Evolutionary conservation across 2,113 vertebrate species (phyloP).

Genomic region (Istiophorus platypterus): DNA sequence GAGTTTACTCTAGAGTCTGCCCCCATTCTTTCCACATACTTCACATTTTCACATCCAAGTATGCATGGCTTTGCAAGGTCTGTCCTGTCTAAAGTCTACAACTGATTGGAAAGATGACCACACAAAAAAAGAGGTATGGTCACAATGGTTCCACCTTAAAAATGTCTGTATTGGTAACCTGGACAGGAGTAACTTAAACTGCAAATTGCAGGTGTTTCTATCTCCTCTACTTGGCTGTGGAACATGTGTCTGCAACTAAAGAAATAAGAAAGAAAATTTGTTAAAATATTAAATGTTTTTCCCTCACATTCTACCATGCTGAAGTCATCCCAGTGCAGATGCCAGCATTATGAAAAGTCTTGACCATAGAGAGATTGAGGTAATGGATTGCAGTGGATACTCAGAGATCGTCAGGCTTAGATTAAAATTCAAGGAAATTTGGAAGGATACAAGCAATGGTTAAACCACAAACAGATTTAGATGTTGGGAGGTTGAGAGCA

Average conservation of each 20-base stretch:
- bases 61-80: conserved; percentile 42
- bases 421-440: conserved; percentile 32
- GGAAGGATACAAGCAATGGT: conserved; percentile 24
- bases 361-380: background rate
- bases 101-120: conserved; percentile 49
- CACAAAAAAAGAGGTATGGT: conserved; percentile 32
- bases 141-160: conserved; percentile 38
- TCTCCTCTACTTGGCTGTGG: background rate
- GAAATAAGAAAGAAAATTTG: background rate
- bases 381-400: conserved; percentile 18
- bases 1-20: conserved; percentile 73
- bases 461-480: conserved; percentile 6
- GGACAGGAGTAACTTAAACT: background rate
- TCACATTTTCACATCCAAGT: conserved; percentile 66
- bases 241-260: background rate
- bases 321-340: background rate
- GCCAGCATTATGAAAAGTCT: conserved; percentile 1
- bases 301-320: background rate
- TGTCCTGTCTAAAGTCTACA: conserved; percentile 23
- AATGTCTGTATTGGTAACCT: background rate
- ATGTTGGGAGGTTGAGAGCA: background rate
- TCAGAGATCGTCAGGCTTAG: conserved; percentile 47
- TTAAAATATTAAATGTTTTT: background rate
- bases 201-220: background rate
- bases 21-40: conserved; percentile 75